Evolutionary conservation across 2,888 invertebrate species (phyloP).

Genomic region (Clusia tigrina): DNA sequence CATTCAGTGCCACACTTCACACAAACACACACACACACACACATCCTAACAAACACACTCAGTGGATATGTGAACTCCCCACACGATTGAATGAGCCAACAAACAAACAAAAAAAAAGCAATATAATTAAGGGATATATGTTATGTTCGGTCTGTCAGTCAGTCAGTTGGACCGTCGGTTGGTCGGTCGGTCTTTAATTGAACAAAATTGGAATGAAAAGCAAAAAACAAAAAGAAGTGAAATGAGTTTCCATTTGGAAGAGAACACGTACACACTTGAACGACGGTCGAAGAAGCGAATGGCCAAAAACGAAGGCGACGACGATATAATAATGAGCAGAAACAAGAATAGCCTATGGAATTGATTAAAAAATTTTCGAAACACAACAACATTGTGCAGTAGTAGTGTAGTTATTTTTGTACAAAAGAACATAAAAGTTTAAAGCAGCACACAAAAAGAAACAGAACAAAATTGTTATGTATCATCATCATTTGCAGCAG

Average conservation of each 20-base stretch:
- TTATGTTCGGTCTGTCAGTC: too few species aligned
- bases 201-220: background rate
- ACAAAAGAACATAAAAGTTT: conserved; percentile 20
- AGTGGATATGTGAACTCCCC: background rate
- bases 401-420: conserved; percentile 34
- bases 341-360: background rate
- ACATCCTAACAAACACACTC: background rate
- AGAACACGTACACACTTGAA: background rate
- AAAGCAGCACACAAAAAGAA: background rate
- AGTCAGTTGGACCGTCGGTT: too few species aligned
- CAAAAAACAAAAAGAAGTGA: background rate
- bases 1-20: background rate
- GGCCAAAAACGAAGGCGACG: background rate
- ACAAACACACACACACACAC: background rate
- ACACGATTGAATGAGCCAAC: background rate
- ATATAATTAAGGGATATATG: background rate
- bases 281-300: background rate
- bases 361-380: conserved; percentile 5
- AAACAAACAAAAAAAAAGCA: background rate
- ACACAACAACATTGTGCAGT: background rate
- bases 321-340: background rate
- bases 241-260: too few species aligned
- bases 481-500: conserved; percentile 12
- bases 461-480: conserved; percentile 19
- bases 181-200: background rate